These are phyloP conservation scores for Pangasianodon hypophthalmus DNA, from an alignment of 2,113 vertebrate genomes.

Conservation along the genomic window DNA sequence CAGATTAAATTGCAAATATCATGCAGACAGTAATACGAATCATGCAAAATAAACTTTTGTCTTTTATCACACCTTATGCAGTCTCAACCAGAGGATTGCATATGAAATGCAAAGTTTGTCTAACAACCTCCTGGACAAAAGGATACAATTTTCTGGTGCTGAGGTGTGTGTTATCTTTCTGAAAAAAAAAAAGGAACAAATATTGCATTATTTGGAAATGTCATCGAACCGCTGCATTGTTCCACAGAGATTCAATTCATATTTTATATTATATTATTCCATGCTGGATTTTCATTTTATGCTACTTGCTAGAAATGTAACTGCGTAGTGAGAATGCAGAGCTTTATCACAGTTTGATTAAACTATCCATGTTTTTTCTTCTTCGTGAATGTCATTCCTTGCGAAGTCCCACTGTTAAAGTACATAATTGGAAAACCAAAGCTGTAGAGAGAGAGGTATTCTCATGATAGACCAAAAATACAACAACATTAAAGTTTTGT, in stretches of 20 bases:
- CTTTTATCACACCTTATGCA: background rate
- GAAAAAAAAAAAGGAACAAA: background rate
- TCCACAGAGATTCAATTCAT: slow-evolving; percentile 11
- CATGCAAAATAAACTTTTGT: background rate
- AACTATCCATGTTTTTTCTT: background rate
- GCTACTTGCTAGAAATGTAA: background rate
- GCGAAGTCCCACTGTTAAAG: background rate
- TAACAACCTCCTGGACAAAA: slow-evolving; percentile 29
- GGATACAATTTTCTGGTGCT: background rate
- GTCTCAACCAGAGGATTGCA: slow-evolving; percentile 8
- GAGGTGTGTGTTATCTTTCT: slow-evolving; percentile 21
- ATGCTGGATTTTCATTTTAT: background rate
- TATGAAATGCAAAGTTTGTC: slow-evolving; percentile 23
- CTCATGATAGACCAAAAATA: background rate
- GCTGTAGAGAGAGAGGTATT: background rate
- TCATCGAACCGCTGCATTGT: slow-evolving; percentile 11
- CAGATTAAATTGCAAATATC: background rate
- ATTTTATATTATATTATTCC: slow-evolving; percentile 26
- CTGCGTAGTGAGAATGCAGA: background rate
- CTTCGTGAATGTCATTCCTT: background rate
- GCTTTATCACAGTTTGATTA: slow-evolving; percentile 11
- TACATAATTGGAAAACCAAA: background rate
- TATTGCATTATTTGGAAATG: slow-evolving; percentile 33
- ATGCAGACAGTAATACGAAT: no score
- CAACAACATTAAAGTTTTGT: background rate